Evolutionary conservation across 2,797 vertebrate species (phyloP), one percentile per base, ranked within the genome.

Genomic region (Myotis findleyi): DNA sequence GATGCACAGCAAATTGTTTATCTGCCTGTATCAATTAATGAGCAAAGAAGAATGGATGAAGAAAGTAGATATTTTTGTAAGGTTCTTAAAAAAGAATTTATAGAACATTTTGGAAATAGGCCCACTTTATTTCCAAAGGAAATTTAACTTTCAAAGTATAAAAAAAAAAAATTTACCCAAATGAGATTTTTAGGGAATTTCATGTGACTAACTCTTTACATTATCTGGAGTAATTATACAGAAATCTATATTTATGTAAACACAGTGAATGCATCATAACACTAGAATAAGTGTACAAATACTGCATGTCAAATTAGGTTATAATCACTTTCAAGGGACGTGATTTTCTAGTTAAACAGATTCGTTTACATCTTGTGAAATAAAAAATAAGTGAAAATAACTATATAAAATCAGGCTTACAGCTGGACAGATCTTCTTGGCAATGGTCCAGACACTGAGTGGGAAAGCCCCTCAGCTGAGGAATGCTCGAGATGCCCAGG

Each of bases 221-320:
- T 98, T 98, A 98, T 98, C 96, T 97, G 94, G 95, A 92, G 96
- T 95, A 97, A 97, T 97, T 97, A 96, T 68, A 97, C 55, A 95
- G 97, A 98, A 96, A 98, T 98, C 97, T 98, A 13, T 91, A 97
- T 98, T 98, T 98, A 98, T 98, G 96, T 98, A 98, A 98, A 98
- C 97, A 97, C 94, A 97, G 95, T 98, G 98, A 98, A 98, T 98
- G 98, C 97, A 97, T 96, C 97, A 97, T 97, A 98, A 98, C 97
- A 97, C 95, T 96, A 71, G 97, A 98, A 95, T 97, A 98, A 75
- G 77, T 98, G 85, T 98, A 97, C 97, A 98, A 98, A 98, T 98
- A 98, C 96, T 5, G 18, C 47, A 27, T 98, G 98, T 98, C 98
- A 98, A 84, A 95, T 98, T 96, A 97, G 95, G 98, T 98, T 98